phyloP scores from a whole-genome alignment of 2,888 invertebrate genomes.

The Synergus japonicus region DNA sequence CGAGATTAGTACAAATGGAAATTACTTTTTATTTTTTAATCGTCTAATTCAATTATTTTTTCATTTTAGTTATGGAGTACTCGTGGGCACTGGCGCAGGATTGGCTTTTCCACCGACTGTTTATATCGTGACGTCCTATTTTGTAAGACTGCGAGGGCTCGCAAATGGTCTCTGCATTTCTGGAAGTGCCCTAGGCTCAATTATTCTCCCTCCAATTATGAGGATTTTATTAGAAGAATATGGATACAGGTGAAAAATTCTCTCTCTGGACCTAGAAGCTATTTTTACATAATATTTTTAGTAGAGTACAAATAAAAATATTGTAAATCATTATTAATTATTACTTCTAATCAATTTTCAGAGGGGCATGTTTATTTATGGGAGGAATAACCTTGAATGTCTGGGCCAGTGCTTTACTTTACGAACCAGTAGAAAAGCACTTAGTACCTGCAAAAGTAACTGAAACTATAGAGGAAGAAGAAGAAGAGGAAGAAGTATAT shows the following conservation, averaged over 20 bases:
- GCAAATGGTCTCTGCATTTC: conserved; percentile 94
- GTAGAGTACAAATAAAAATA: not conserved
- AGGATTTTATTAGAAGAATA: conserved; percentile 85
- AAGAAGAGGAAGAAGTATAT: conserved; percentile 65
- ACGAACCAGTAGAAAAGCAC: conserved; percentile 90
- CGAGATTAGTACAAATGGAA: not conserved
- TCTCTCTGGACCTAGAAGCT: not conserved
- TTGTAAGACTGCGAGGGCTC: conserved; percentile 86
- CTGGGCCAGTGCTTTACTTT: conserved; percentile 90
- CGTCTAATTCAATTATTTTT: conserved; percentile 23
- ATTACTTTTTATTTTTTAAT: conserved; percentile 10
- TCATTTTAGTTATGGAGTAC: conserved; percentile 85
- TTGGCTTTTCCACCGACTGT: conserved; percentile 93
- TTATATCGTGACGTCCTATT: conserved; percentile 93
- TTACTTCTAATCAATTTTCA: conserved; percentile 69
- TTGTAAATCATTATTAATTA: not conserved
- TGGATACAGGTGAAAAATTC: conserved; percentile 83
- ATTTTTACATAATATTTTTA: too few relatives aligned
- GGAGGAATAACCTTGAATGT: conserved; percentile 90
- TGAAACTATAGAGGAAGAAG: conserved; percentile 74
- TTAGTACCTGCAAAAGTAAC: conserved; percentile 80
- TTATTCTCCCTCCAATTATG: conserved; percentile 89
- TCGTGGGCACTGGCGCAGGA: conserved; percentile 91
- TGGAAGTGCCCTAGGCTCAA: conserved; percentile 91
- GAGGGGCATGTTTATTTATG: conserved; percentile 89